Percentiles rank a stretch among this genome's conserved stretches.
phyloP scores from a whole-genome alignment of 2,797 vertebrate genomes.

The Pangasius mekongensis region DNA sequence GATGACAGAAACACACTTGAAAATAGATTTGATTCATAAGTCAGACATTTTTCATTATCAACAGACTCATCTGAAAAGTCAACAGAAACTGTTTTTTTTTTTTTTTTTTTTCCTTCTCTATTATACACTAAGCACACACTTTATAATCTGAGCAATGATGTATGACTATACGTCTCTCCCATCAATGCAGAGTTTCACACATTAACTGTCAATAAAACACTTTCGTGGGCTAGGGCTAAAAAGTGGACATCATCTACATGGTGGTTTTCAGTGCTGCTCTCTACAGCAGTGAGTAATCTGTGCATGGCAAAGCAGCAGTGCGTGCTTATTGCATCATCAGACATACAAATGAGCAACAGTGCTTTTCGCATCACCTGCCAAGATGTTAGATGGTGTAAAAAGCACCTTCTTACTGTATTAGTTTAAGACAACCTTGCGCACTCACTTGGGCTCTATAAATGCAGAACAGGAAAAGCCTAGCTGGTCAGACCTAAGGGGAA shows the following conservation, averaged over 20 bases:
- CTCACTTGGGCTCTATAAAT: conserved; percentile 43
- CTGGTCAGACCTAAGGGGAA: conserved; percentile 31
- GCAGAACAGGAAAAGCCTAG: conserved; percentile 32
- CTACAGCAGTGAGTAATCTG: not conserved
- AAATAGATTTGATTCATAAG: not conserved
- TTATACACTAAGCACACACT: not conserved
- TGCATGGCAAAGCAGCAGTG: not conserved
- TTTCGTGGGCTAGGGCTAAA: not conserved
- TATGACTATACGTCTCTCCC: not conserved
- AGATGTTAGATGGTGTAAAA: conserved; percentile 11
- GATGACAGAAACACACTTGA: not conserved
- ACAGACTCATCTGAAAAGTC: not conserved
- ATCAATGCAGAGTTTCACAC: not conserved
- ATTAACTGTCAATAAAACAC: not conserved
- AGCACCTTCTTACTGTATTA: not conserved
- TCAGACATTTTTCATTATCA: not conserved
- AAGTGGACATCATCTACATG: not conserved
- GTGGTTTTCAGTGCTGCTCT: not conserved
- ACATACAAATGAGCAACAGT: not conserved
- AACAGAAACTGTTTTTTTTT: not conserved
- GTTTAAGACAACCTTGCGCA: conserved; percentile 22
- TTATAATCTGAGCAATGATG: not conserved
- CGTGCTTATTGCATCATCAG: not conserved
- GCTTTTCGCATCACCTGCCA: not conserved
- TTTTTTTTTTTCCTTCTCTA: not conserved